Base-by-base conservation (phyloP, 2,797 vertebrate genomes). In the Channa striata region DNA sequence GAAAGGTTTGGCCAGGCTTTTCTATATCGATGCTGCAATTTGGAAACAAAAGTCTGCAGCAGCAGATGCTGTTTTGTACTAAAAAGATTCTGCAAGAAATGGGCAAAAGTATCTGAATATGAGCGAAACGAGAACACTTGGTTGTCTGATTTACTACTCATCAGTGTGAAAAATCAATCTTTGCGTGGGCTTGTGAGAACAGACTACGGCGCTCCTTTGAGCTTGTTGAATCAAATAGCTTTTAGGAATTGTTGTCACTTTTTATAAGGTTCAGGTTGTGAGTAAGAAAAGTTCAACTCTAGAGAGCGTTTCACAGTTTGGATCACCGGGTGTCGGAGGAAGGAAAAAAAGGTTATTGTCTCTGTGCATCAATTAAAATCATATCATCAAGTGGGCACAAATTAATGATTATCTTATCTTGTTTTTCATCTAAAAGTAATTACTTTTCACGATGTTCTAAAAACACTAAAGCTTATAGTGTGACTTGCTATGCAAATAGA, bases 141-240 rank as follows among this genome's bases (percentile, higher is more conserved):
- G n/a, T n/a, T 30, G 25, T 30, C 25, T 30, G 25, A 30, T 58
- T 40, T 33, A 4, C 6, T 13, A 59, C 59, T 75, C 40, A 69
- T 56, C 23, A 42, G 14, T 42, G 37, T 64, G 48, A 44, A 50
- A 73, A 57, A 59, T 54, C 64, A 30, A 56, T 54, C 59, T 71
- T 40, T 42, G 46, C 61, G 37, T 51, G 37, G 23, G 42, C 56
- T 50, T 33, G 43, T 43, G 34, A 57, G 20, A 52, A 53, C 5
- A 30, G 40, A 7, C 36, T 1, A 34, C 33, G 2, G 53, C 17
- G 5, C 21, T 48, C 47, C 12, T 50, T 16, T 52, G 46, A 33
- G 34, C 25, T 49, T 50, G 53, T 68, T 50, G 43, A 4, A 11
- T 57, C 54, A 54, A 36, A 61, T 4, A 16, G 64, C 21, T 54